A percentile compares a stretch with the other conserved stretches of the same genome.
phyloP scores from a whole-genome alignment of 2,797 vertebrate species.

The Botia almorhae region DNA sequence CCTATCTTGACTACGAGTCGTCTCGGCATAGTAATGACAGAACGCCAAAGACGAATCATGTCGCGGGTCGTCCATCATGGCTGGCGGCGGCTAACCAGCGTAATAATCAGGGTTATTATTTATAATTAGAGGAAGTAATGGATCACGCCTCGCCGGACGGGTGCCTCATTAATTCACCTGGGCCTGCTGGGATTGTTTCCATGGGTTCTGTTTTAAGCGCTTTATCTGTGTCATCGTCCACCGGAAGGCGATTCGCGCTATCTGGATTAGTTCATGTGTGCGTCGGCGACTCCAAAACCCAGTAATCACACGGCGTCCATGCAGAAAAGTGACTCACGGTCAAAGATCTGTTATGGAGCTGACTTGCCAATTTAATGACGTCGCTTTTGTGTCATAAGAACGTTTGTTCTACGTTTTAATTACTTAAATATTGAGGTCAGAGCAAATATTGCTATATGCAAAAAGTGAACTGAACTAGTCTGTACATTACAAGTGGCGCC shows the following conservation, averaged over 20 bases:
- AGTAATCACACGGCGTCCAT: slow-evolving; percentile 9
- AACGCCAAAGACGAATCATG: slow-evolving; percentile 86
- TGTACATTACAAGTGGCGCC: slow-evolving; percentile 68
- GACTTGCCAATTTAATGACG: slow-evolving; percentile 7
- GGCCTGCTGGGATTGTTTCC: slow-evolving; percentile 86
- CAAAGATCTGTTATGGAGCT: slow-evolving; percentile 40
- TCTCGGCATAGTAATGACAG: slow-evolving; percentile 75
- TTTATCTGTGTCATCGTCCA: slow-evolving; percentile 92
- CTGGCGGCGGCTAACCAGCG: slow-evolving; percentile 94
- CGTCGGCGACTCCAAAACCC: neutral
- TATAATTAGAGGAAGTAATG: slow-evolving; percentile 99
- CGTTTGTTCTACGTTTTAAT: neutral
- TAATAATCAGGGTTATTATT: slow-evolving; percentile 99
- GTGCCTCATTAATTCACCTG: slow-evolving; percentile 96
- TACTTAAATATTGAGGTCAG: slow-evolving; percentile 74
- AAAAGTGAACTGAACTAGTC: slow-evolving; percentile 52
- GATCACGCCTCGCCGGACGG: slow-evolving; percentile 95
- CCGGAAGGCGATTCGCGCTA: slow-evolving; percentile 64
- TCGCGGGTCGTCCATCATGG: slow-evolving; percentile 94
- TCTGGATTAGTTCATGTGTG: slow-evolving; percentile 54
- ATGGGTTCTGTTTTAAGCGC: slow-evolving; percentile 82
- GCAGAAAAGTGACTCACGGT: slow-evolving; percentile 45
- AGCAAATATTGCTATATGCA: slow-evolving; percentile 48
- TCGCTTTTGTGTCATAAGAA: neutral
- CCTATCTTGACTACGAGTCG: slow-evolving; percentile 76